These are phyloP conservation scores for Melitaea cinxia DNA, from an alignment of 1,140 invertebrate genomes.

Conservation along the genomic window DNA sequence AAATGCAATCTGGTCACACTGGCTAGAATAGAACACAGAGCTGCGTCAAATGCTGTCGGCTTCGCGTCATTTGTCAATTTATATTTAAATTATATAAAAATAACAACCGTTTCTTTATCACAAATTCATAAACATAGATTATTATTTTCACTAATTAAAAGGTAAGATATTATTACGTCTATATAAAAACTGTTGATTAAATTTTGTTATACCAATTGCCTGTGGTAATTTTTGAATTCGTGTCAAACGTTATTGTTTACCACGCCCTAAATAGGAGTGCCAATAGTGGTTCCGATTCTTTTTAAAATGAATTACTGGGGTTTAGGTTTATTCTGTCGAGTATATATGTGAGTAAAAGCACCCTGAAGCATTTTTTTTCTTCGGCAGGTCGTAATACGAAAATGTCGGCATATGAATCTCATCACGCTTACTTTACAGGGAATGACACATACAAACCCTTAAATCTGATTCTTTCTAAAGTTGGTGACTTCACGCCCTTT, in stretches of 20 bases:
- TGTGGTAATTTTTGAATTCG: not conserved
- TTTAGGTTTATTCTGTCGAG: not conserved
- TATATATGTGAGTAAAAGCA: conserved; percentile 22
- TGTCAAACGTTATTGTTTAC: conserved; percentile 12
- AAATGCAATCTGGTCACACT: too few relatives aligned
- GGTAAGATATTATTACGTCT: not conserved
- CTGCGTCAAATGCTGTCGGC: not conserved
- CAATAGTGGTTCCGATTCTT: not conserved
- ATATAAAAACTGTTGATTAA: not conserved
- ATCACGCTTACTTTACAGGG: conserved; percentile 72
- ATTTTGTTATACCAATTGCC: too few relatives aligned
- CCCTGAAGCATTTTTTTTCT: conserved; percentile 52
- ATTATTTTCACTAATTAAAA: not conserved
- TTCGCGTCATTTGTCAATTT: conserved; percentile 1
- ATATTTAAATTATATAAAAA: not conserved
- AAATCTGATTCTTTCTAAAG: conserved; percentile 61
- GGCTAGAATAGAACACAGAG: too few relatives aligned
- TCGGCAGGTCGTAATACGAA: conserved; percentile 64
- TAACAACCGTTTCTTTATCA: not conserved
- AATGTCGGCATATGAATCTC: conserved; percentile 72
- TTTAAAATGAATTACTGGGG: not conserved
- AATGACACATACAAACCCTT: conserved; percentile 65
- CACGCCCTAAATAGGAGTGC: conserved; percentile 39
- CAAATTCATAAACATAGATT: not conserved
- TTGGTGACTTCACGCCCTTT: conserved; percentile 86